Evolutionary conservation across 1,140 invertebrate species (phyloP).

Genomic region (Drosophila subpulchrella): DNA sequence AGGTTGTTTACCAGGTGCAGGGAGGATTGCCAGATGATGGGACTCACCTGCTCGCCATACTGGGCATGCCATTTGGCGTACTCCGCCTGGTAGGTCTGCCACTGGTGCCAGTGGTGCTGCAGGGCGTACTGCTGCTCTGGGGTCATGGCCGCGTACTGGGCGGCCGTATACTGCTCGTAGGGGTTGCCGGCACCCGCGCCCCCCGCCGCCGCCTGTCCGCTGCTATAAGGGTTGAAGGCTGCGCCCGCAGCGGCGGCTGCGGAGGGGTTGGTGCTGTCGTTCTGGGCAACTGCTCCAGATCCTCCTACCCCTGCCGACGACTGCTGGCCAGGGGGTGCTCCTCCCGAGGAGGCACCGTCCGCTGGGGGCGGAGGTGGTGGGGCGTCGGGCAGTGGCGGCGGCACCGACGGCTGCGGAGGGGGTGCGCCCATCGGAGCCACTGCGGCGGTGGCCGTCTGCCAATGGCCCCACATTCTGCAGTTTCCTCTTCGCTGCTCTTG

Average conservation of each 20-base stretch:
- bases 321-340: neutral
- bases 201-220: constrained; percentile 17
- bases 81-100: constrained; percentile 93
- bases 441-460: constrained; percentile 46
- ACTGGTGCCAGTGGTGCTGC: constrained; percentile 93
- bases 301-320: neutral
- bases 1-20: too few relatives aligned
- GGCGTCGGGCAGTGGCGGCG: constrained; percentile 69
- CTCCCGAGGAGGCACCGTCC: constrained; percentile 12
- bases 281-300: neutral
- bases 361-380: constrained; percentile 65
- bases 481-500: neutral
- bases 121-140: constrained; percentile 82
- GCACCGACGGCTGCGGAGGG: constrained; percentile 64
- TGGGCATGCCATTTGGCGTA: constrained; percentile 93
- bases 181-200: constrained; percentile 51
- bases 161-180: constrained; percentile 87
- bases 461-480: constrained; percentile 70
- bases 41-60: constrained; percentile 90
- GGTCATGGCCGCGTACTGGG: constrained; percentile 88
- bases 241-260: neutral
- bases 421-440: constrained; percentile 39
- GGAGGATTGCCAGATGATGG: too few relatives aligned
- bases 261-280: neutral
- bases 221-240: constrained; percentile 52